Evolutionary conservation across 2,113 vertebrate genomes (phyloP), one percentile per base, ranked within the genome.

Genomic region (Cheirogaleus medius): DNA sequence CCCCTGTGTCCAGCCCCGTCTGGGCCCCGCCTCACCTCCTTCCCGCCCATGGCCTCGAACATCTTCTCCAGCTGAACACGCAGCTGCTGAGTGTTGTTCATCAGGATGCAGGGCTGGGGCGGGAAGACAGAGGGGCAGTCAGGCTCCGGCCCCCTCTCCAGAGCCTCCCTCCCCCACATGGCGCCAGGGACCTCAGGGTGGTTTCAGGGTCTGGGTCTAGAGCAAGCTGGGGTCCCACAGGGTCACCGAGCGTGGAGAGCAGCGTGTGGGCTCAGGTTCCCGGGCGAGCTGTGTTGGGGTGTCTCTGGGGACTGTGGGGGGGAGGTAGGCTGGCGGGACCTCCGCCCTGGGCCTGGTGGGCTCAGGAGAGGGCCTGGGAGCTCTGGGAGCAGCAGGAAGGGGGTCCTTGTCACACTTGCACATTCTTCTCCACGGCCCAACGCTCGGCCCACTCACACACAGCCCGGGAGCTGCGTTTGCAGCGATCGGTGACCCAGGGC

Each of bases 41-140:
- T 99, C 39, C 99, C 99, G 95, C 99, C 99, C 99, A 99, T 99
- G 94, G 99, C 99, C 97, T 99, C 99, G 71, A 99, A 99, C 99
- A 99, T 99, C 99, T 99, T 99, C 98, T 99, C 99, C 9, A 99
- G 97, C 98, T 99, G 99, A 47, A 99, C 99, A 2, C 99, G 98
- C 32, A 99, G 99, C 98, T 99, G 99, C 98, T 99, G 99, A 58
- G 99, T 99, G 98, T 99, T 99, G 98, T 99, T 99, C 99, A 99
- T 99, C 98, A 99, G 99, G 98, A 99, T 99, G 97, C 99, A 99
- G 83, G 97, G 97, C 94, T 98, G 87, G 9, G 37, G 13, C 6
- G 27, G 27, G 37, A 29, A 73, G 13, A 49, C n/a, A 10, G 17
- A 66, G n/a, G 0, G 27, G 52, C 10, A 14, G 49, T 88, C 32